Conservation (phyloP, 2,888 invertebrate species). For the Marasmarcha lunaedactyla region DNA sequence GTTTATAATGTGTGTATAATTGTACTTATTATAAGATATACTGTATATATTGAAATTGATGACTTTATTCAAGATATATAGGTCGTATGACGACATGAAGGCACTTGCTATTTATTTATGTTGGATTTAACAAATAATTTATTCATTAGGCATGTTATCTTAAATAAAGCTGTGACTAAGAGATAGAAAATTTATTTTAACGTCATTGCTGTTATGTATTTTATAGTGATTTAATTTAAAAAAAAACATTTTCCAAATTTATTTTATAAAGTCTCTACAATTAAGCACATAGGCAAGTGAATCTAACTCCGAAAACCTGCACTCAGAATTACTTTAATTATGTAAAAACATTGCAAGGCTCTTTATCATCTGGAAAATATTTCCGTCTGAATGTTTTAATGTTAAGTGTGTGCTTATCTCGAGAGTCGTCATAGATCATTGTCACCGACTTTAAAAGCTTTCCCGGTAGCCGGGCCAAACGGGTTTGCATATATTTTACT, state of each 20-base stretch:
- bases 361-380: too few species aligned
- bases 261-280: too few species aligned
- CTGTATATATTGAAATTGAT: conserved; percentile 51
- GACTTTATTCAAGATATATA: conserved; percentile 57
- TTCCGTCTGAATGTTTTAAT: too few species aligned
- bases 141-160: conserved; percentile 34
- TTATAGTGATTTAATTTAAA: too few species aligned
- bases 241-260: too few species aligned
- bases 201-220: too few species aligned
- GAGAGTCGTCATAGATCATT: conserved; percentile 39
- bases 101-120: conserved; percentile 39
- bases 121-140: conserved; percentile 58
- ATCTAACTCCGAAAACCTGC: too few species aligned
- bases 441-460: conserved; percentile 36
- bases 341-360: background rate
- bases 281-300: too few species aligned
- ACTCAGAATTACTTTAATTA: background rate
- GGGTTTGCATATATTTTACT: conserved; percentile 32
- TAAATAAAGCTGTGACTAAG: background rate
- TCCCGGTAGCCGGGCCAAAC: conserved; percentile 43
- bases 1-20: background rate
- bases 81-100: conserved; percentile 52
- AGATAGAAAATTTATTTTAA: too few species aligned
- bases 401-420: conserved; percentile 22
- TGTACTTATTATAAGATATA: background rate